Conservation (phyloP, 2,888 invertebrate species). For the Dorcus parallelipipedus region DNA sequence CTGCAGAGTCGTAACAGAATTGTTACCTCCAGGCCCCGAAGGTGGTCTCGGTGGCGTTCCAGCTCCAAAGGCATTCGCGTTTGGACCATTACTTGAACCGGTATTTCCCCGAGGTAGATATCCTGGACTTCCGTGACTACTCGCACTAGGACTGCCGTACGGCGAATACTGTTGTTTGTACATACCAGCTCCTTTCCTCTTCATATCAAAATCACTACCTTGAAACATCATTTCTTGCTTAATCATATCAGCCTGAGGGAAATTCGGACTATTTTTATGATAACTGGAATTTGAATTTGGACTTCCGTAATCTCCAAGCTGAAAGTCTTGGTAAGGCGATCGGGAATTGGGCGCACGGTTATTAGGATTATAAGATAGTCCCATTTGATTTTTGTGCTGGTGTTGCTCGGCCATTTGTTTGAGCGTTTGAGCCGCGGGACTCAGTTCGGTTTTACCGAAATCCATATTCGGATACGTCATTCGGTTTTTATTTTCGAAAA, state of each 20-base stretch:
- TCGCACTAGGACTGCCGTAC: constrained; percentile 63
- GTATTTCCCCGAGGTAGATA: constrained; percentile 37
- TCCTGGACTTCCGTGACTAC: constrained; percentile 56
- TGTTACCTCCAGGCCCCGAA: constrained; percentile 47
- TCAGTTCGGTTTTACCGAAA: constrained; percentile 61
- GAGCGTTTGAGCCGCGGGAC: constrained; percentile 90
- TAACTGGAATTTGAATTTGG: constrained; percentile 47
- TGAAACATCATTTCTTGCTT: constrained; percentile 55
- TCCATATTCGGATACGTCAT: constrained; percentile 36
- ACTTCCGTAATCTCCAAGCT: constrained; percentile 55
- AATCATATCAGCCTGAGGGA: constrained; percentile 53
- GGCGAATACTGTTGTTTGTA: constrained; percentile 65
- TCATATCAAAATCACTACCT: constrained; percentile 48
- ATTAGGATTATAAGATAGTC: constrained; percentile 55
- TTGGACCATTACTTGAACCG: constrained; percentile 29
- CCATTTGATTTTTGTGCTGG: constrained; percentile 76
- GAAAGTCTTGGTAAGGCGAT: constrained; percentile 61
- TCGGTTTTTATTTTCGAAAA: constrained; percentile 37
- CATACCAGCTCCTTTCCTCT: constrained; percentile 37
- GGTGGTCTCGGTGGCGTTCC: constrained; percentile 54
- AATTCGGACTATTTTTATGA: constrained; percentile 47
- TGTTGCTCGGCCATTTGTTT: constrained; percentile 98
- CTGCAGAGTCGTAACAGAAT: constrained; percentile 61
- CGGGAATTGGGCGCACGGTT: constrained; percentile 46
- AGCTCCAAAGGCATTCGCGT: constrained; percentile 30